Conservation (phyloP, 2,888 invertebrate species). For the Ennomos fuscantarius region DNA sequence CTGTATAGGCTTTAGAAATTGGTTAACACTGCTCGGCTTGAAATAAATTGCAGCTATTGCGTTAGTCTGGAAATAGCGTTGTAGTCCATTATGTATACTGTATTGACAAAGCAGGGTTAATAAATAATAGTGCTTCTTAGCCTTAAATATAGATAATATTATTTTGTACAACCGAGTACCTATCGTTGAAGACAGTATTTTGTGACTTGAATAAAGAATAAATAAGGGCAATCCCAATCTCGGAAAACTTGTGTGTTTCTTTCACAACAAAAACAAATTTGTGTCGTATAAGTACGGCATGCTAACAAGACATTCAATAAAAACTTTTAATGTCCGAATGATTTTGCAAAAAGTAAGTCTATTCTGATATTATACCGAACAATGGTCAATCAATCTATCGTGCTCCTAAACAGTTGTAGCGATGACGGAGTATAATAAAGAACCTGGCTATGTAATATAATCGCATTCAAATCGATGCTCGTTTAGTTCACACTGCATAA, state of each 20-base stretch:
- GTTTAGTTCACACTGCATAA: slow-evolving; percentile 16
- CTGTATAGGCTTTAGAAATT: slow-evolving; percentile 17
- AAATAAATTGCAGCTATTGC: slow-evolving; percentile 18
- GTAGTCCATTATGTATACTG: neutral
- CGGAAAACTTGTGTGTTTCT: too few species aligned
- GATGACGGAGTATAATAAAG: slow-evolving; percentile 25
- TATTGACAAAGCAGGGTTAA: neutral
- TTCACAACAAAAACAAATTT: neutral
- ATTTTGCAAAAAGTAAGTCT: slow-evolving; percentile 20
- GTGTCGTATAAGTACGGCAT: neutral
- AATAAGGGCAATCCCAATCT: too few species aligned
- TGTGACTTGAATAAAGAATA: too few species aligned
- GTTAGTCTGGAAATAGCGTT: neutral
- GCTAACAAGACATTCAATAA: slow-evolving; percentile 14
- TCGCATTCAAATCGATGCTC: slow-evolving; percentile 15
- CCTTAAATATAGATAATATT: too few species aligned
- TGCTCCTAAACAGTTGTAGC: slow-evolving; percentile 11
- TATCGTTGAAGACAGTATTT: too few species aligned
- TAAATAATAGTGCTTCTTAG: too few species aligned
- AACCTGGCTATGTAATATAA: slow-evolving; percentile 1
- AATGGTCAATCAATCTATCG: slow-evolving; percentile 36
- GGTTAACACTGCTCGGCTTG: neutral
- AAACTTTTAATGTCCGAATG: slow-evolving; percentile 4
- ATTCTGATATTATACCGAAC: slow-evolving; percentile 35
- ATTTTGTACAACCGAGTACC: too few species aligned